A percentile compares a stretch with the other conserved stretches of the same genome.
Evolutionary conservation across 2,797 vertebrate genomes (phyloP).

Genomic region (Phyllotis vaccarum): DNA sequence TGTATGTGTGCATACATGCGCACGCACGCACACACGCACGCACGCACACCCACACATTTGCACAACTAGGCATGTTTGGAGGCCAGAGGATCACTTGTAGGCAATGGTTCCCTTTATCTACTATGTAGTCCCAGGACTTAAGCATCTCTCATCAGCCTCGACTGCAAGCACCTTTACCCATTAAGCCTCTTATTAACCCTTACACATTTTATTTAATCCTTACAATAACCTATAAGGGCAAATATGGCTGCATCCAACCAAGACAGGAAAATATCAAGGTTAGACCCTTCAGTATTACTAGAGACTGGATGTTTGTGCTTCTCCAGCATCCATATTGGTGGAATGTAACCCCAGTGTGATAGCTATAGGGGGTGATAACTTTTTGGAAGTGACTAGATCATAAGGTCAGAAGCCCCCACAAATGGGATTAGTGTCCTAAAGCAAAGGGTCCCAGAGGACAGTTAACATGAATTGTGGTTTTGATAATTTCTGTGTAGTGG

Average conservation of each 20-base stretch:
- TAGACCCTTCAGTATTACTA: not conserved
- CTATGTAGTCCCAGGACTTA: not conserved
- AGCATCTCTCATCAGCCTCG: not conserved
- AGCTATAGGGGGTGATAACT: not conserved
- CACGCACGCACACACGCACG: no score
- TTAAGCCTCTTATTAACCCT: not conserved
- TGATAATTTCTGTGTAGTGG: not conserved
- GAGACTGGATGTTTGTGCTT: not conserved
- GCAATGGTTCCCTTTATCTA: not conserved
- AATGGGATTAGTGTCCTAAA: not conserved
- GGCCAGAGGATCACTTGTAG: not conserved
- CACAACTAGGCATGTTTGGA: not conserved
- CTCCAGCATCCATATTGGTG: not conserved
- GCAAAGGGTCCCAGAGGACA: not conserved
- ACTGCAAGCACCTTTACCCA: not conserved
- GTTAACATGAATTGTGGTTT: not conserved
- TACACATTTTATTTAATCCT: not conserved
- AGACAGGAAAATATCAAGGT: not conserved
- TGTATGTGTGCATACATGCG: no score
- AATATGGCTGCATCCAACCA: not conserved
- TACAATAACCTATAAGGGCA: no score
- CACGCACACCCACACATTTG: no score
- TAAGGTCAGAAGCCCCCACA: not conserved
- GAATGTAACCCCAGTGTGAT: not conserved
- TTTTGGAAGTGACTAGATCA: not conserved